Evolutionary conservation across 1,140 invertebrate species (phyloP), one percentile per base, ranked within the genome.

Genomic region (Eubasilissa regina): DNA sequence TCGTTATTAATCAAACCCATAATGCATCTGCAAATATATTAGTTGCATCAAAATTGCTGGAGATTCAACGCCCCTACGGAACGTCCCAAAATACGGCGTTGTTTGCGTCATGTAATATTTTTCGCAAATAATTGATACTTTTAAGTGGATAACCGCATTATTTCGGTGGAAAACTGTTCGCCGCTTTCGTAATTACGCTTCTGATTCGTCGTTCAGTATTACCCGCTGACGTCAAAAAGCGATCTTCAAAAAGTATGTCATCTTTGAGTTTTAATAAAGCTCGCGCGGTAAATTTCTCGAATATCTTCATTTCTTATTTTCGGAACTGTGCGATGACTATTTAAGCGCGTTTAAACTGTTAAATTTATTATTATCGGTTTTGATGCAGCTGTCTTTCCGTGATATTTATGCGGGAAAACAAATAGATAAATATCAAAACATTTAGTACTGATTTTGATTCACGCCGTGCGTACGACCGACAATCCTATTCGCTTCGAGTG

Each of bases 291-390:
- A 68, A 68, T 68, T 68, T 68, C 15, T 47, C 64, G 45, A 68
- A 68, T 68, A 68, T 68, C 35, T 68, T 17, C 64, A 21, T 44
- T 68, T 68, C 64, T 68, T 68, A 68, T 68, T 68, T 68, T 68
- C n/a, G 17, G 64, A 51, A 15, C 64, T 11, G 13, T 21, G 64
- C 64, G 64, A 47, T 68, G 64, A 68, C 64, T 68, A 68, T 68
- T 68, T 68, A 45, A 68, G 64, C 64, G 44, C 13, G 64, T 15
- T 68, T 68, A 45, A 68, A 68, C 64, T 35, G 7, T 15, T 8
- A 19, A 21, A 68, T 68, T 68, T 68, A 68, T 68, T 68, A 68
- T 68, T 68, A 68, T 68, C 64, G 64, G 64, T 68, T 68, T 68
- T 68, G 45, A 68, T 68, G 64, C 64, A 68, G 64, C 64, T 68